phyloP scores from a whole-genome alignment of 2,113 vertebrate genomes.

The Anthoscopus minutus region DNA sequence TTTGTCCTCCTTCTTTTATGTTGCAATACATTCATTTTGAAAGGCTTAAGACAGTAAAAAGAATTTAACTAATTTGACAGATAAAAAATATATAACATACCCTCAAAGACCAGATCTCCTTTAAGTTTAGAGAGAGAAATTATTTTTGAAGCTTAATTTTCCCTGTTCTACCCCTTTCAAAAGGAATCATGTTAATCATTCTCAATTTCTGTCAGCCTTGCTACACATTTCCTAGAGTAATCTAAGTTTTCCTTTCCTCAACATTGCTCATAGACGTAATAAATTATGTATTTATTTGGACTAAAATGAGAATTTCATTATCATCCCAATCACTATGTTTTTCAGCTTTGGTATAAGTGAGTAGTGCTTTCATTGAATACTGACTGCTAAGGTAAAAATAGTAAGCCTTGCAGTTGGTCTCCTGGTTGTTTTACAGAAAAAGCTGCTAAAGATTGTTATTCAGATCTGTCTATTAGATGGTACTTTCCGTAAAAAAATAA shows the following conservation, averaged over 20 bases:
- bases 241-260: background rate
- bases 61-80: background rate
- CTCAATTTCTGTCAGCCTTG: background rate
- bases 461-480: background rate
- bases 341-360: background rate
- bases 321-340: background rate
- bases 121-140: background rate
- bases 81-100: background rate
- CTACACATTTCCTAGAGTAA: background rate
- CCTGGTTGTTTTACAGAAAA: background rate
- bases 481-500: background rate
- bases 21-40: background rate
- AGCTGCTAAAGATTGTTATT: background rate
- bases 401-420: background rate
- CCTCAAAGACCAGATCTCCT: background rate
- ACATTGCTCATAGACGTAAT: background rate
- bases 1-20: background rate
- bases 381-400: background rate
- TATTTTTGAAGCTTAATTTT: background rate
- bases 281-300: background rate
- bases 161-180: background rate
- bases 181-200: background rate
- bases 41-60: background rate
- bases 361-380: background rate
- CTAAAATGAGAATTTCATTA: background rate